Evolutionary conservation across 2,113 vertebrate species (phyloP), one percentile per base, ranked within the genome.

Genomic region (Propithecus coquereli): DNA sequence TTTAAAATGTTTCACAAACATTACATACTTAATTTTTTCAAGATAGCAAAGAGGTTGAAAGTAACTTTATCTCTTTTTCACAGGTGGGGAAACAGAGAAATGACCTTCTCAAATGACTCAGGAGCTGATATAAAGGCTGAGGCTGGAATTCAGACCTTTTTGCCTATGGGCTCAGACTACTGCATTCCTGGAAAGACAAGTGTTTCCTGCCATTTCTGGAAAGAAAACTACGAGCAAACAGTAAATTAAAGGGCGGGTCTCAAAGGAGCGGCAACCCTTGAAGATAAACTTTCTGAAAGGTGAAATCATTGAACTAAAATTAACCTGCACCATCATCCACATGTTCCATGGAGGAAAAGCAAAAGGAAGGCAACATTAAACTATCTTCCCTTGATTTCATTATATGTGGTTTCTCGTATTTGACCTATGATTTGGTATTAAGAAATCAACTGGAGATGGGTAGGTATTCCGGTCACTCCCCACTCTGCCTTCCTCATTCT

Each of bases 221-320:
- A 90, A 93, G 63, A 79, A 94, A 96, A 93, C 52, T 37, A 57
- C 16, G 30, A 71, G 37, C 16, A 84, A 96, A 81, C 25, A 93
- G 59, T 57, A 83, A 96, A 93, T 87, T 80, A 84, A 96, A 97
- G 74, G 74, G 27, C 76, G 92, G 27, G 2, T 92, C 83, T 95
- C 92, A 61, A 93, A 93, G 76, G 89, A 91, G 59, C 37, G 94
- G 43, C 6, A 81, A 40, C 76, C 93, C 57, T 86, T 87, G 52
- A 94, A 93, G 97, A 96, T 43, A 97, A 96, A 87, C 93, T 96
- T 97, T 94, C 59, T 94, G 91, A 96, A 98, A 95, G 70, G 81
- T 61, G 27, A 89, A 95, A 45, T 76, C 94, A 94, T 30, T 87
- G 95, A 98, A 57, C 57, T 88, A 57, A 63, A 25, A 27, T n/a